phyloP scores from a whole-genome alignment of 2,888 invertebrate species.

The Diarsia brunnea region DNA sequence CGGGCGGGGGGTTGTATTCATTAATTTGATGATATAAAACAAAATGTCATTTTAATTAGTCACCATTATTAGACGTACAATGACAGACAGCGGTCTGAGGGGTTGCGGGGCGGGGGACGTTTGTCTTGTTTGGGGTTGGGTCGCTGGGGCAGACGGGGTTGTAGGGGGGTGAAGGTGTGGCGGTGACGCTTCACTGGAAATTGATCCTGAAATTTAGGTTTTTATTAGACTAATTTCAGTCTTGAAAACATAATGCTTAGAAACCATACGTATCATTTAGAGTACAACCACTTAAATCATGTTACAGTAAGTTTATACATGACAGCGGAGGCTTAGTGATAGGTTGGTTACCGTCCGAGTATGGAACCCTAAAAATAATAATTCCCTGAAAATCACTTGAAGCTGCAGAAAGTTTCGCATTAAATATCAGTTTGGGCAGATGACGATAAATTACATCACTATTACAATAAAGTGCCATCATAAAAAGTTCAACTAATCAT shows the following conservation, averaged over 20 bases:
- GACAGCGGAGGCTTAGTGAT: neutral
- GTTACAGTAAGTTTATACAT: neutral
- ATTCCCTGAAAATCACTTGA: neutral
- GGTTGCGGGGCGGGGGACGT: constrained; percentile 68
- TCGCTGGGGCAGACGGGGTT: constrained; percentile 58
- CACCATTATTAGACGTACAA: constrained; percentile 79
- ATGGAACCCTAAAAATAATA: neutral
- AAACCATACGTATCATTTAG: no score
- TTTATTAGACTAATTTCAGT: neutral
- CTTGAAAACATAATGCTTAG: neutral
- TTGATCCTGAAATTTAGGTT: neutral
- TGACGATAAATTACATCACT: neutral
- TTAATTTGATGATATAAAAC: constrained; percentile 86
- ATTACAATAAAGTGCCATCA: neutral
- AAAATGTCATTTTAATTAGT: constrained; percentile 85
- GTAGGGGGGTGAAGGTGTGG: constrained; percentile 44
- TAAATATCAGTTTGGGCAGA: neutral
- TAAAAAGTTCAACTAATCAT: neutral
- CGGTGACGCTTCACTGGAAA: constrained; percentile 8
- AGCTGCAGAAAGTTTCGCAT: neutral
- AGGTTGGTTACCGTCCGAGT: no score
- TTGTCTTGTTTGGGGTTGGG: constrained; percentile 76
- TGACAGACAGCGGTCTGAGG: constrained; percentile 78
- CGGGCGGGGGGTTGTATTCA: constrained; percentile 74
- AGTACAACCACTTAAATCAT: neutral